phyloP scores from a whole-genome alignment of 2,113 vertebrate genomes.

The Paracanthobrama guichenoti region DNA sequence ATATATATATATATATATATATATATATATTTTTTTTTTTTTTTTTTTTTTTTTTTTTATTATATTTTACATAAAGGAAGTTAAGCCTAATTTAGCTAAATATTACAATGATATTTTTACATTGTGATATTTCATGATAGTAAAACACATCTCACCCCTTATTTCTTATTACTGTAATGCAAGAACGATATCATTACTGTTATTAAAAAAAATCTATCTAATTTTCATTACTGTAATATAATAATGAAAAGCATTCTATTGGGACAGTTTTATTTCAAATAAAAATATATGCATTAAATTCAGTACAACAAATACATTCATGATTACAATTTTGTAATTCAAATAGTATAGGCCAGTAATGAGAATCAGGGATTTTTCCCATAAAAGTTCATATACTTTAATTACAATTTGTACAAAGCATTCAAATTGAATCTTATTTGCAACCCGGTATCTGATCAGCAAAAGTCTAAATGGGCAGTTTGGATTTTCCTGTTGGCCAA shows the following conservation, averaged over 20 bases:
- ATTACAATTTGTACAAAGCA: not conserved
- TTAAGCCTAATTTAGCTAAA: not conserved
- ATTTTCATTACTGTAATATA: no score
- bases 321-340: not conserved
- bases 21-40: no score
- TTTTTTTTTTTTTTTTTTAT: not conserved
- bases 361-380: not conserved
- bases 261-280: no score
- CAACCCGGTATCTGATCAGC: not conserved
- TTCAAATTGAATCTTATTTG: not conserved
- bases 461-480: not conserved
- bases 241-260: no score
- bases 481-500: slow-evolving; percentile 8
- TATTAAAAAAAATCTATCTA: no score
- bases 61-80: not conserved
- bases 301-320: not conserved
- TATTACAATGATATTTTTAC: not conserved
- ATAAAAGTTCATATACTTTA: no score
- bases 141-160: not conserved
- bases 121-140: not conserved
- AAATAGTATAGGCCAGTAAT: not conserved
- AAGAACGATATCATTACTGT: no score
- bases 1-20: no score
- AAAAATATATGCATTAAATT: not conserved
- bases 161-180: not conserved